These are phyloP conservation scores for Tenualosa thibaudeaui DNA, from an alignment of 2,797 vertebrate species.

Conservation along the genomic window DNA sequence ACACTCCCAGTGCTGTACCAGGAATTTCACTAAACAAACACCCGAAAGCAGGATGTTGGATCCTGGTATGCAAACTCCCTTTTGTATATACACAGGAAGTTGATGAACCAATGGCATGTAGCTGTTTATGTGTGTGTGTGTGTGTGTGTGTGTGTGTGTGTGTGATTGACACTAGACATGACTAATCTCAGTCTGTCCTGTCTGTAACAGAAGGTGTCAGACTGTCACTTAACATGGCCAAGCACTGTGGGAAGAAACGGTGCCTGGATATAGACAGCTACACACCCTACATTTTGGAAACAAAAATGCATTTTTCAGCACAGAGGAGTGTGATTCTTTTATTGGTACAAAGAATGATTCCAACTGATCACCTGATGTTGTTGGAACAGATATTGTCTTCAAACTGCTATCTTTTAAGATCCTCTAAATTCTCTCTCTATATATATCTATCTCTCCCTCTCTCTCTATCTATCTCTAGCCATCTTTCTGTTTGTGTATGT, in stretches of 20 bases:
- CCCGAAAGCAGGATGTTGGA: neutral
- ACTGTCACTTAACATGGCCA: slow-evolving; percentile 31
- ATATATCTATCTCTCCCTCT: slow-evolving; percentile 43
- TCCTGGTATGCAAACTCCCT: neutral
- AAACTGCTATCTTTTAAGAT: neutral
- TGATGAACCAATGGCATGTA: too few species aligned
- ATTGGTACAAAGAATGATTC: neutral
- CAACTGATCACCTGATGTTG: neutral
- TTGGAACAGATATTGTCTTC: neutral
- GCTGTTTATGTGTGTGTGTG: neutral
- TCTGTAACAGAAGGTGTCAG: slow-evolving; percentile 56
- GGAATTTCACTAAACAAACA: neutral
- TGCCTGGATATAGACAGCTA: neutral
- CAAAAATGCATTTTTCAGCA: neutral
- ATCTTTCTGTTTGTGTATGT: neutral
- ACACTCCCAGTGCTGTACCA: neutral
- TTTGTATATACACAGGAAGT: neutral
- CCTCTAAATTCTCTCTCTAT: neutral
- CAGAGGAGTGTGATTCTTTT: neutral
- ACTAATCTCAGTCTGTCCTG: slow-evolving; percentile 60
- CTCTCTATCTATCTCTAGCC: neutral
- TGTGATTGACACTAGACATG: slow-evolving; percentile 44
- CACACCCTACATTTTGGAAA: neutral
- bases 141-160: slow-evolving; percentile 13
- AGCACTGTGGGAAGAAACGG: neutral